These are phyloP conservation scores for Cathartes aura DNA, from an alignment of 2,113 vertebrate species.

Conservation along the genomic window DNA sequence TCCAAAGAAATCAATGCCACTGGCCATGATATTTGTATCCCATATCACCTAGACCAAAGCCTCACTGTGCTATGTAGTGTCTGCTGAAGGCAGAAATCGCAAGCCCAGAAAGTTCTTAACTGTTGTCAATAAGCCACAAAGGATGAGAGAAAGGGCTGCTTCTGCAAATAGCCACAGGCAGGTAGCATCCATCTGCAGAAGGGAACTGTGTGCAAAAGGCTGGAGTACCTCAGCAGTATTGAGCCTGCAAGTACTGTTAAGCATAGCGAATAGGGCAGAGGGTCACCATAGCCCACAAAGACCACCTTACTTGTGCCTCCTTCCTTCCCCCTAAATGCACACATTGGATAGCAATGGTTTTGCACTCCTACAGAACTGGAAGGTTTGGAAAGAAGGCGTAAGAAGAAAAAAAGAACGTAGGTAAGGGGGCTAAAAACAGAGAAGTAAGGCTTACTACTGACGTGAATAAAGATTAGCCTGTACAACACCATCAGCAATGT, in stretches of 20 bases:
- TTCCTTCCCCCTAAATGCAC: not conserved
- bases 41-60: not conserved
- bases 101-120: not conserved
- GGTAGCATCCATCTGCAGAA: not conserved
- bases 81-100: not conserved
- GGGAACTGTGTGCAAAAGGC: not conserved
- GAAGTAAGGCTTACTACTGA: not conserved
- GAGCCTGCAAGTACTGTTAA: not conserved
- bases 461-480: not conserved
- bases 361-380: not conserved
- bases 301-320: not conserved
- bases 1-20: not conserved
- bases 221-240: not conserved
- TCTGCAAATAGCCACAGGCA: not conserved
- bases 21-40: not conserved
- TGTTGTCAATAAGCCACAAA: not conserved
- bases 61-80: not conserved
- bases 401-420: not conserved
- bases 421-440: not conserved
- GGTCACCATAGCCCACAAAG: not conserved
- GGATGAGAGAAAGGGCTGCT: not conserved
- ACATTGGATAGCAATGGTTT: not conserved
- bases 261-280: not conserved
- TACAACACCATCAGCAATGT: not conserved
- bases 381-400: not conserved